A percentile compares a stretch with the other conserved stretches of the same genome.
These are phyloP conservation scores for Syngnathus scovelli DNA, from an alignment of 2,113 vertebrate genomes.

Conservation along the genomic window DNA sequence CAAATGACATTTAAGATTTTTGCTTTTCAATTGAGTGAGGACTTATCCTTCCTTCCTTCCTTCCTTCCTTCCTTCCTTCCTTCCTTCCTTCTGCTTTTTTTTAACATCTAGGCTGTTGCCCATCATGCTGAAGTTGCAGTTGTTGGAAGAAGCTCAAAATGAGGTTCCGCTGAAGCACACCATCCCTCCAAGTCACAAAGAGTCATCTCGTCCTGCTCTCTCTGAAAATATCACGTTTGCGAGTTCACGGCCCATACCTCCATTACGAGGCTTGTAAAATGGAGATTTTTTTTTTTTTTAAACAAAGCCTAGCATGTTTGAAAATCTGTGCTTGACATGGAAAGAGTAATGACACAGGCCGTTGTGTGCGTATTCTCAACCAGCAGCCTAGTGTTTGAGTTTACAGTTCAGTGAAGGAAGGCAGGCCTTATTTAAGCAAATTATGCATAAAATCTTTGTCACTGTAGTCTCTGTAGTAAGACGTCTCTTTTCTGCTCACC, in stretches of 20 bases:
- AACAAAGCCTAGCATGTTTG: neutral
- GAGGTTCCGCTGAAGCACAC: neutral
- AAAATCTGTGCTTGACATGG: neutral
- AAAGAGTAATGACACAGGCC: neutral
- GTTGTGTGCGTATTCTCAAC: neutral
- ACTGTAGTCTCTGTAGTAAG: neutral
- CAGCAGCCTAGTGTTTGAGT: neutral
- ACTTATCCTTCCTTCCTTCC: neutral
- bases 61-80: too few relatives aligned
- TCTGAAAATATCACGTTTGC: neutral
- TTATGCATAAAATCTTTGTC: too few relatives aligned
- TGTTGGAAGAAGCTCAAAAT: slow-evolving; percentile 7
- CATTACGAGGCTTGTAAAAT: neutral
- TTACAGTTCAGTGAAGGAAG: neutral
- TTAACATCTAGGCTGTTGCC: slow-evolving; percentile 37
- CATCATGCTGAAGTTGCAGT: slow-evolving; percentile 15
- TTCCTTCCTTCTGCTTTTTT: neutral
- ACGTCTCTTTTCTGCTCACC: neutral
- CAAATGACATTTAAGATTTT: neutral
- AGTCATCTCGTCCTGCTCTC: neutral
- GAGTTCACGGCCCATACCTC: neutral
- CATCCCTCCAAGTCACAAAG: neutral
- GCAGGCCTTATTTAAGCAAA: neutral
- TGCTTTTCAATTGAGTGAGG: neutral
- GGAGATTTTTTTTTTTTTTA: neutral